Evolutionary conservation across 2,797 vertebrate species (phyloP), one percentile per base, ranked within the genome.

Genomic region (Champsocephalus gunnari): DNA sequence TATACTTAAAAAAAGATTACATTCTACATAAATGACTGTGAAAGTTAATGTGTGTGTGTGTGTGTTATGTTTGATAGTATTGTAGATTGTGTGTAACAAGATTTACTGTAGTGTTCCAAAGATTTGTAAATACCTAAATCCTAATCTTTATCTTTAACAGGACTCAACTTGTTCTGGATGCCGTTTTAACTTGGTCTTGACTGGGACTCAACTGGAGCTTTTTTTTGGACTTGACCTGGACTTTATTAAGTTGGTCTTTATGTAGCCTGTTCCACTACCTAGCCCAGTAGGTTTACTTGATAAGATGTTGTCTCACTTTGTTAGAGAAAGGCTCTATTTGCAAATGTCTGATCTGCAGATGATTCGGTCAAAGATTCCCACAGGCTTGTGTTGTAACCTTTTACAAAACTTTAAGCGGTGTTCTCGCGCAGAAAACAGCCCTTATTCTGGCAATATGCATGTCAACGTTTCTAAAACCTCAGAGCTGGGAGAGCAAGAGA

Each of bases 401-500:
- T 54, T 9, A 48, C 13, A 17, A n/a, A 71, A 38, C 55, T 28
- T 56, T 24, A 16, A 9, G 7, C 48, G 57, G 1, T 79, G 43
- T 62, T 79, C 44, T 51, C 34, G 1, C 1, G 4, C n/a, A 50
- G 57, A 63, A 64, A 63, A 59, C 73, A 73, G 0, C n/a, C 14
- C 9, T 71, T 34, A 53, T 44, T 68, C 48, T 72, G 71, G 32
- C 32, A 41, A 44, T 64, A 50, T 78, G 53, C 32, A 19, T 59
- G 74, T 50, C 69, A 48, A 51, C 41, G 34, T 65, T 81, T 85
- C 69, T 47, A 71, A 80, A 83, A 71, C 44, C 64, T 66, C 21
- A 12, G 14, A 9, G 55, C 73, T 66, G 45, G 13, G 24, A 66
- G 44, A 59, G 5, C 3, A 41, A 67, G 13, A 69, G 44, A 74